phyloP scores from a whole-genome alignment of 1,140 invertebrate species.

The Zaprionus camerounensis region DNA sequence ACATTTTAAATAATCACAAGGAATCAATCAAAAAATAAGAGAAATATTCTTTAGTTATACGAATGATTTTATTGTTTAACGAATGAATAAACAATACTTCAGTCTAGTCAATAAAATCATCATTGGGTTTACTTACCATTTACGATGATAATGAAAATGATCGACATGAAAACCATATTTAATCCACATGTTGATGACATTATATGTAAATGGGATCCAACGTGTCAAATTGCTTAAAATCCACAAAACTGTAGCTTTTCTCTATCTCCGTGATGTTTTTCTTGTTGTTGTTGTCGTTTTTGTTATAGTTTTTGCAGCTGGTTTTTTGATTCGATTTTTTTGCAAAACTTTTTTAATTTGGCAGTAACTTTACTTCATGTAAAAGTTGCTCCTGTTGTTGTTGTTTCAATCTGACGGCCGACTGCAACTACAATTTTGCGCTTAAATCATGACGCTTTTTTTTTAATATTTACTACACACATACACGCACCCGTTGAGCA shows the following conservation, averaged over 20 bases:
- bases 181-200: constrained; percentile 84
- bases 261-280: constrained; percentile 13
- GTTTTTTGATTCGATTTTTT: not conserved
- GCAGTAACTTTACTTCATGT: constrained; percentile 4
- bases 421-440: constrained; percentile 30
- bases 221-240: constrained; percentile 47
- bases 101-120: not conserved
- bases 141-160: constrained; percentile 84
- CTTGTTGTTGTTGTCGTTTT: not conserved
- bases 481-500: constrained; percentile 9
- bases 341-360: constrained; percentile 4
- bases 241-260: constrained; percentile 29
- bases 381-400: not conserved
- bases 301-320: constrained; percentile 7
- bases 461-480: constrained; percentile 46
- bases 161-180: constrained; percentile 83
- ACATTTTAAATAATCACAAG: too few relatives aligned
- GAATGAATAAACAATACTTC: not conserved
- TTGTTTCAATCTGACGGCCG: constrained; percentile 4
- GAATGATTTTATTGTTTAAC: not conserved
- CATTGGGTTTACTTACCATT: constrained; percentile 72
- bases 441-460: constrained; percentile 37
- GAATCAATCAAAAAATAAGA: too few relatives aligned
- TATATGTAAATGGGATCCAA: constrained; percentile 76
- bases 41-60: too few relatives aligned